Conservation (phyloP, 2,113 vertebrate genomes). For the Chaenocephalus aceratus region DNA sequence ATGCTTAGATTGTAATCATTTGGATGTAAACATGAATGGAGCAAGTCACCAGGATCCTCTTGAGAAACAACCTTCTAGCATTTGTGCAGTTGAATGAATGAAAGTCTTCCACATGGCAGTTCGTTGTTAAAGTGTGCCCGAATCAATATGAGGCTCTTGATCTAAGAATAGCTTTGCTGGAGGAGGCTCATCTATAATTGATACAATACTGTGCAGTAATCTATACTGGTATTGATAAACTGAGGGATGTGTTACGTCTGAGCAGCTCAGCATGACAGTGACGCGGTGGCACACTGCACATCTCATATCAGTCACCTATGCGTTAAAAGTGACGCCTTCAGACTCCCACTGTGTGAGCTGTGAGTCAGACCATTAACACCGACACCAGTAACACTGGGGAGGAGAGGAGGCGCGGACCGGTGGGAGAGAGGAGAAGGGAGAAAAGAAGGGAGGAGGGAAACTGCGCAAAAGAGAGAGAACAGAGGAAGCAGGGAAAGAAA, state of each 20-base stretch:
- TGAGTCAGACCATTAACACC: conserved; percentile 60
- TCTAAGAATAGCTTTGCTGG: conserved; percentile 62
- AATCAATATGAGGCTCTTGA: conserved; percentile 9
- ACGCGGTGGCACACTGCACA: conserved; percentile 11
- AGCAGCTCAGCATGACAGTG: not conserved
- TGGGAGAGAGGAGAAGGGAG: conserved; percentile 4
- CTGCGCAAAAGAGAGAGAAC: not conserved
- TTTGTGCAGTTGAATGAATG: not conserved
- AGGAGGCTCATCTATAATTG: conserved; percentile 66
- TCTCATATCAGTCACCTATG: conserved; percentile 31
- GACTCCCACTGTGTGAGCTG: conserved; percentile 30
- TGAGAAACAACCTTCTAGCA: not conserved
- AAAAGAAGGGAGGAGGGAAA: not conserved
- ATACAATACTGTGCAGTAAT: conserved; percentile 41
- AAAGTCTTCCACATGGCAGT: not conserved
- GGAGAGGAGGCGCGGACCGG: conserved; percentile 31
- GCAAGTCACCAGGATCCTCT: not conserved
- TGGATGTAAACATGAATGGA: not conserved
- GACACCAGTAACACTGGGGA: conserved; percentile 12
- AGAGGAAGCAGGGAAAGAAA: conserved; percentile 8
- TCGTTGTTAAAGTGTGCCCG: not conserved
- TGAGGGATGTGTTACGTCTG: conserved; percentile 10
- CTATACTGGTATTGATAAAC: conserved; percentile 60
- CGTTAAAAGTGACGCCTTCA: conserved; percentile 18
- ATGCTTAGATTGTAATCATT: not conserved